phyloP scores from a whole-genome alignment of 2,113 vertebrate species.

The Galemys pyrenaicus region DNA sequence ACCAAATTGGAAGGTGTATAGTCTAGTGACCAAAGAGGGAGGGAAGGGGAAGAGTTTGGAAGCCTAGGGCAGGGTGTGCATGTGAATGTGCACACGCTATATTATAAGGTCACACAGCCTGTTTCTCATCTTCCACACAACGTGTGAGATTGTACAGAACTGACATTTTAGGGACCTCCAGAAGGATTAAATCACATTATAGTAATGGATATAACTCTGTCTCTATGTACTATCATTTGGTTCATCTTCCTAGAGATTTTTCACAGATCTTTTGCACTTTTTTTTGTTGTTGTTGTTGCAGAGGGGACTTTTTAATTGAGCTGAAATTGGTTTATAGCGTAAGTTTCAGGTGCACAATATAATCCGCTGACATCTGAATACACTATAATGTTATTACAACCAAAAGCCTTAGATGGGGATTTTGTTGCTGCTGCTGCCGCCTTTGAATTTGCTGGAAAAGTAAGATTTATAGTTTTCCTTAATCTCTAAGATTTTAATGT shows the following conservation, averaged over 20 bases:
- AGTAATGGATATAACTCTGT: not conserved
- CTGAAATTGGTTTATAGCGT: not conserved
- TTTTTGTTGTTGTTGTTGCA: conserved; percentile 1
- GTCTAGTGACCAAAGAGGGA: not conserved
- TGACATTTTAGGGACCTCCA: not conserved
- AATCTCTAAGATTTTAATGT: not conserved
- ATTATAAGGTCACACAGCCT: not conserved
- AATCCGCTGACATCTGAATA: not conserved
- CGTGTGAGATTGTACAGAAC: not conserved
- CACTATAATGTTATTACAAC: not conserved
- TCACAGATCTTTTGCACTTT: not conserved
- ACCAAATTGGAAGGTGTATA: not conserved
- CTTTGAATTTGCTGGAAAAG: conserved; percentile 48
- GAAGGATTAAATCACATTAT: conserved; percentile 33
- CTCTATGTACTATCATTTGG: not conserved
- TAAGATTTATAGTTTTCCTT: conserved; percentile 7
- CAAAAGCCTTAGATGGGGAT: not conserved
- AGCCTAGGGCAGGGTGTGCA: not conserved
- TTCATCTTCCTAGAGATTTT: not conserved
- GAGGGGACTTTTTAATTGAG: not conserved
- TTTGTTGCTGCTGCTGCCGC: not conserved
- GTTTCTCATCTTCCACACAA: not conserved
- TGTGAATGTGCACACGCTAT: not conserved
- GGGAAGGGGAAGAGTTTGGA: not conserved
- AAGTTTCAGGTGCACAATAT: not conserved